A percentile compares a stretch with the other conserved stretches of the same genome.
Evolutionary conservation across 2,888 invertebrate genomes (phyloP).

Genomic region (Didymodactylos carnosus): DNA sequence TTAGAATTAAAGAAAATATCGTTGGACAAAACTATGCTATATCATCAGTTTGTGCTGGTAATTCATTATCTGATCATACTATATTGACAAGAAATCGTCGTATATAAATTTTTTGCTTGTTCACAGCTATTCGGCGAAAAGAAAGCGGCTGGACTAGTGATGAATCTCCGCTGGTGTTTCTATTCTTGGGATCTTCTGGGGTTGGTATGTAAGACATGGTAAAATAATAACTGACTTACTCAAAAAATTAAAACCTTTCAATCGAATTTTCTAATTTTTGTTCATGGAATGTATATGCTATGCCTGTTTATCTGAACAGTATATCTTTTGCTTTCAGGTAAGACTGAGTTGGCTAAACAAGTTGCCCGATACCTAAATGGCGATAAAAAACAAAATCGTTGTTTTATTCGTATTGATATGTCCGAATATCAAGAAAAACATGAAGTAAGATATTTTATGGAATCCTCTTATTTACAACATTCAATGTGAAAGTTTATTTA

Average conservation of each 20-base stretch:
- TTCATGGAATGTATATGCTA: too few relatives aligned
- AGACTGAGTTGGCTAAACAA: conserved; percentile 77
- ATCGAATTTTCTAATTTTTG: too few relatives aligned
- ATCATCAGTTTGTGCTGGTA: conserved; percentile 26
- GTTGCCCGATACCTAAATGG: conserved; percentile 64
- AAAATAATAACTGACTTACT: too few relatives aligned
- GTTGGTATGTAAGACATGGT: too few relatives aligned
- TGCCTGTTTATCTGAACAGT: too few relatives aligned
- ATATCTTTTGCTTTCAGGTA: too few relatives aligned
- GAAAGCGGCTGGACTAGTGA: conserved; percentile 83
- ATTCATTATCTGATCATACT: background rate
- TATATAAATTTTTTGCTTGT: too few relatives aligned
- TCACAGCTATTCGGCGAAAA: conserved; percentile 56
- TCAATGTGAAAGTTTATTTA: background rate
- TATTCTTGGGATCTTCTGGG: conserved; percentile 77
- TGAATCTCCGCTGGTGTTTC: conserved; percentile 70
- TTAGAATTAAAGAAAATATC: conserved; percentile 56
- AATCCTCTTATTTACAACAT: background rate
- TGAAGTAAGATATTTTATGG: conserved; percentile 36
- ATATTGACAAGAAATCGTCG: background rate
- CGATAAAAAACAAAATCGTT: conserved; percentile 44
- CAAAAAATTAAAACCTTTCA: too few relatives aligned
- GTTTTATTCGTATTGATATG: conserved; percentile 72
- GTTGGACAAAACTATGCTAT: conserved; percentile 53
- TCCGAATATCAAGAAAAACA: conserved; percentile 78